These are phyloP conservation scores for Drosophila ezoana DNA, from an alignment of 2,888 invertebrate genomes.

Conservation along the genomic window DNA sequence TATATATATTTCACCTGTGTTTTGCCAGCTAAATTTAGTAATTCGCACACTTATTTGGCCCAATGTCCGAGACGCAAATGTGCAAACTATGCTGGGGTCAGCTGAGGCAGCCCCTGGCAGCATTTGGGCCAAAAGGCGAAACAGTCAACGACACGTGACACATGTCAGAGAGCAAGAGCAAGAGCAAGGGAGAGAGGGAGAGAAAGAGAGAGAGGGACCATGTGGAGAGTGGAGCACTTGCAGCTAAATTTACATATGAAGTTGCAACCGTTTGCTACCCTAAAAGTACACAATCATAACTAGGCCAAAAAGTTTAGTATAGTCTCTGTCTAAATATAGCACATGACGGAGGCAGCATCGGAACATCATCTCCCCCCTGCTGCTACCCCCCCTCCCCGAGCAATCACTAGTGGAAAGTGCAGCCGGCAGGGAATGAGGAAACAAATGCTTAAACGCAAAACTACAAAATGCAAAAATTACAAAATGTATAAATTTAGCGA, in stretches of 20 bases:
- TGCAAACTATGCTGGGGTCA: constrained; percentile 79
- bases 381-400: too few relatives aligned
- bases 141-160: constrained; percentile 75
- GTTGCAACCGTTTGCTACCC: constrained; percentile 45
- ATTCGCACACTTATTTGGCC: constrained; percentile 80
- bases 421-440: constrained; percentile 68
- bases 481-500: constrained; percentile 70
- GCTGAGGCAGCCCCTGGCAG: constrained; percentile 38
- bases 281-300: constrained; percentile 52
- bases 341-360: constrained; percentile 38
- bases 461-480: constrained; percentile 43
- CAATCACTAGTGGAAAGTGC: constrained; percentile 42
- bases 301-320: constrained; percentile 48
- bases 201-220: not conserved
- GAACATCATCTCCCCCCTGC: not conserved
- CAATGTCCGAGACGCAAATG: constrained; percentile 73
- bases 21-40: constrained; percentile 69
- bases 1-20: constrained; percentile 65
- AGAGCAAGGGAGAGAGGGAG: not conserved
- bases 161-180: constrained; percentile 12
- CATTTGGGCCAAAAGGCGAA: constrained; percentile 78
- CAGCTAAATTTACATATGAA: constrained; percentile 45
- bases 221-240: not conserved
- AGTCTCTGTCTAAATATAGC: constrained; percentile 40
- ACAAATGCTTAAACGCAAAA: constrained; percentile 60